Evolutionary conservation across 2,113 vertebrate genomes (phyloP), one percentile per base, ranked within the genome.

Genomic region (Megalops atlanticus): DNA sequence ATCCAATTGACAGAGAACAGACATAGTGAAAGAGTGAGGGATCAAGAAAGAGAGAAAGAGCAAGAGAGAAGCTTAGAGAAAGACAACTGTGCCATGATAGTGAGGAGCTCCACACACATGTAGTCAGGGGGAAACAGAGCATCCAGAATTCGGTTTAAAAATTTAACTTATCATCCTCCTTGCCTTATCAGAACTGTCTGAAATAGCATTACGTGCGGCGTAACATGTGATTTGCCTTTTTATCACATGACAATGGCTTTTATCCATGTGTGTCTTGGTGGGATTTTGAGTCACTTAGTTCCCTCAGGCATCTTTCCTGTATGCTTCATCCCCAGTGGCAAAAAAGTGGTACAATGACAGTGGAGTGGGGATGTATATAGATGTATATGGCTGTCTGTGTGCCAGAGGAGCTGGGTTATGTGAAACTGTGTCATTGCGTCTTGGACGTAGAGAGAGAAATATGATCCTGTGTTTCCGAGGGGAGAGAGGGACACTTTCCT

Each of bases 351-450:
- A 92, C 90, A 90, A 85, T 86, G 84, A 88, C 86, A 88, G 79
- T 84, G 84, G 82, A 90, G 77, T 84, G 86, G 84, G 80, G 82
- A 16, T 82, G 79, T 87, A 87, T 85, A 86, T 88, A 91, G 83
- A 79, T 86, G 91, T 89, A 85, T 82, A 81, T 82, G 86, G 58
- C 86, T 82, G 83, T 88, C 90, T 90, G 88, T 73, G 85, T 90
- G 90, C 88, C 89, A 89, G 87, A 68, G 86, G 92, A 90, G 90
- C 75, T 81, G 88, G 89, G 89, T 92, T 89, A 88, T 95, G 90
- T 92, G 92, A 94, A 94, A 94, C 93, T 95, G 93, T 95, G 92
- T 92, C 94, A 94, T 93, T 91, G 93, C 93, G 91, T 95, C 94
- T 95, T 94, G 93, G 91, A 93, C 93, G 92, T 92, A 92, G 91